Evolutionary conservation across 1,140 invertebrate genomes (phyloP).

Genomic region (Drosophila orena): DNA sequence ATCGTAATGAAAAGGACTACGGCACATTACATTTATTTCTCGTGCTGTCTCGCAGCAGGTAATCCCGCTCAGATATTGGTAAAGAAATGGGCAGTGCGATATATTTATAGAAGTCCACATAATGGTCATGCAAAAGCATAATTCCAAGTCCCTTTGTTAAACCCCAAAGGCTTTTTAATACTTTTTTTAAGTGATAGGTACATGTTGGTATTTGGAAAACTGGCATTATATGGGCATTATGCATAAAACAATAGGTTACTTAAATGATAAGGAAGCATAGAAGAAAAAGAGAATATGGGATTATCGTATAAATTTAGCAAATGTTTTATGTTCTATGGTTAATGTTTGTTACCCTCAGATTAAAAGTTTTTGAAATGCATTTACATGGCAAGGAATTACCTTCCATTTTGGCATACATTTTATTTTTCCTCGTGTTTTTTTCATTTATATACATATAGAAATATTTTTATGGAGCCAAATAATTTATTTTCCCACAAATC

Average conservation of each 20-base stretch:
- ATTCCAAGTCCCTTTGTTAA: neutral
- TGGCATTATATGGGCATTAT: neutral
- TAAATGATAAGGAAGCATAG: too few relatives aligned
- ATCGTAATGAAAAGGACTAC: slow-evolving; percentile 78
- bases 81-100: slow-evolving; percentile 47
- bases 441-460: too few relatives aligned
- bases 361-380: too few relatives aligned
- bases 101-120: neutral
- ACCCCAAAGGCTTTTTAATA: neutral
- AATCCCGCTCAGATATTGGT: slow-evolving; percentile 57
- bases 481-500: slow-evolving; percentile 8
- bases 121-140: slow-evolving; percentile 10
- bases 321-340: too few relatives aligned
- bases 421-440: too few relatives aligned
- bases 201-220: neutral
- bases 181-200: neutral
- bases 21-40: slow-evolving; percentile 64
- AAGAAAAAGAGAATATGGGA: too few relatives aligned
- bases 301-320: too few relatives aligned
- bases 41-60: slow-evolving; percentile 39
- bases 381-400: too few relatives aligned
- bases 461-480: neutral
- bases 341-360: too few relatives aligned
- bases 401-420: too few relatives aligned
- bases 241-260: neutral